Conservation (phyloP, 2,797 vertebrate genomes). For the Halcyon chelicuti region DNA sequence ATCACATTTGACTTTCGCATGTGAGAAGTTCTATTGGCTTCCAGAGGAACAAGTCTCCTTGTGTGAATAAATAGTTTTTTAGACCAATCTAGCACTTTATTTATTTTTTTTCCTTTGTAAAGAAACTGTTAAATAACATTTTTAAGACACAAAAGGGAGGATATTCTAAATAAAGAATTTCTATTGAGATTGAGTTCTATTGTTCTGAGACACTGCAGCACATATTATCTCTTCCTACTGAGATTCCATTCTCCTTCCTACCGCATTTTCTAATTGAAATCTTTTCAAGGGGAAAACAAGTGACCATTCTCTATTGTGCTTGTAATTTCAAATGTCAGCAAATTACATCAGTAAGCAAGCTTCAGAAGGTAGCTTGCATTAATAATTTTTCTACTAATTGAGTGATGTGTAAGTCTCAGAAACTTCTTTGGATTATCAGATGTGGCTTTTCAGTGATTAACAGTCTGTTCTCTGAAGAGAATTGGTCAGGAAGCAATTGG, state of each 20-base stretch:
- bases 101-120: background rate
- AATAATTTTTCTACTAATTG: background rate
- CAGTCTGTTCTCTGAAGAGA: background rate
- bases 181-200: conserved; percentile 19
- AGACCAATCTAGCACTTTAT: background rate
- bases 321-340: conserved; percentile 27
- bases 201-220: background rate
- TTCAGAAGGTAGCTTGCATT: background rate
- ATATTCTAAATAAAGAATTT: conserved; percentile 35
- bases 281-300: background rate
- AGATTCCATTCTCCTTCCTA: conserved; percentile 18
- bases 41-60: background rate
- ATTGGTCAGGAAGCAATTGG: background rate
- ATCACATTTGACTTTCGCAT: background rate
- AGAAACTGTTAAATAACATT: background rate
- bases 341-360: background rate
- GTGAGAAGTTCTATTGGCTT: background rate
- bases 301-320: background rate
- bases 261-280: conserved; percentile 39
- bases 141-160: background rate
- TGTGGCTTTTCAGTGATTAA: background rate
- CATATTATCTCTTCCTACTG: conserved; percentile 28
- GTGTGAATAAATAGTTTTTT: background rate
- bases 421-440: background rate
- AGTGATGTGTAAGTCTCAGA: background rate